These are phyloP conservation scores for Cybosia mesomella DNA, from an alignment of 2,888 invertebrate genomes.

Conservation along the genomic window DNA sequence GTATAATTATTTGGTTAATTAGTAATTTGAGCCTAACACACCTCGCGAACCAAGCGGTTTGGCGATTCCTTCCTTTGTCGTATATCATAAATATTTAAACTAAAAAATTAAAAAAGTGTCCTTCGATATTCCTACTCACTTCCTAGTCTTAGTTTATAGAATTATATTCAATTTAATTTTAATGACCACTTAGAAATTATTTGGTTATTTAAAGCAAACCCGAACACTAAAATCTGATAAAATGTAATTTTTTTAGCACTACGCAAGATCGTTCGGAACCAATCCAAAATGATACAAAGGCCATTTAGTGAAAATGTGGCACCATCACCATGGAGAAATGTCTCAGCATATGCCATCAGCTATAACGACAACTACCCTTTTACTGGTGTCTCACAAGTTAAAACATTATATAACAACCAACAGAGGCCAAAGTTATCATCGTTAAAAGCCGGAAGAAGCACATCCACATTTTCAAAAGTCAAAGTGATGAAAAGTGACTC, in stretches of 20 bases:
- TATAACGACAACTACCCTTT: not conserved
- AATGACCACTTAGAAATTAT: not conserved
- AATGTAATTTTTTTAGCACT: constrained; percentile 67
- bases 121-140: too few relatives aligned
- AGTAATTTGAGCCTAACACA: too few relatives aligned
- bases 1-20: too few relatives aligned
- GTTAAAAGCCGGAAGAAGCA: constrained; percentile 57
- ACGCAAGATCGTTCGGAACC: constrained; percentile 77
- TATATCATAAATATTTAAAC: too few relatives aligned
- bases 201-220: not conserved
- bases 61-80: too few relatives aligned
- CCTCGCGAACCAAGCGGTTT: too few relatives aligned
- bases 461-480: constrained; percentile 56
- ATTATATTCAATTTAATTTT: too few relatives aligned
- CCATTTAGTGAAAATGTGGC: constrained; percentile 68
- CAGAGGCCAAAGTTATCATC: constrained; percentile 65
- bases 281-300: constrained; percentile 79
- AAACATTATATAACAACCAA: constrained; percentile 61
- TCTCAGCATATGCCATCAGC: constrained; percentile 13
- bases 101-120: too few relatives aligned
- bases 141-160: too few relatives aligned
- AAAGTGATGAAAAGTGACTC: constrained; percentile 51
- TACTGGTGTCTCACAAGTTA: constrained; percentile 59
- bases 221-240: not conserved
- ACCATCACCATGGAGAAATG: constrained; percentile 44